Evolutionary conservation across 2,113 vertebrate genomes (phyloP), one percentile per base, ranked within the genome.

Genomic region (Smithornis capensis): DNA sequence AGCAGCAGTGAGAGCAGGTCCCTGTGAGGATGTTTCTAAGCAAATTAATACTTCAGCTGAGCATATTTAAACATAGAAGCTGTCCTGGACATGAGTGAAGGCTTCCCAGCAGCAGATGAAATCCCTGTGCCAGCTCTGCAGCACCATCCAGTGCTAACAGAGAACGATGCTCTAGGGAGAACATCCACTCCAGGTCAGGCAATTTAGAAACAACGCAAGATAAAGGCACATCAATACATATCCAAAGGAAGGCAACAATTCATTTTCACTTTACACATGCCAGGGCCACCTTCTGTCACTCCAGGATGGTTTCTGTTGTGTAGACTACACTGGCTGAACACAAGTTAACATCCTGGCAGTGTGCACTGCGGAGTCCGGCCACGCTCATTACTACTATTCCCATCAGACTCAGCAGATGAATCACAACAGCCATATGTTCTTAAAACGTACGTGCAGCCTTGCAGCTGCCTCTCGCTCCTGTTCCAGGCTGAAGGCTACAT

Each of bases 121-220:
- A 49, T 31, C 40, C 18, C 60, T 28, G 17, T 4, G 31, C 56
- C 42, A 37, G 87, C 67, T 63, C 92, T 44, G 68, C 5, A 14
- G 53, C 95, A 88, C 96, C 96, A 97, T 53, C 97, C 96, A 91
- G 91, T 6, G 95, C 85, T 40, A 21, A 28, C 23, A 29, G 15
- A 33, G 45, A 69, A 59, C 28, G 31, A 6, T 3, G 12, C 70
- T 55, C 52, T 4, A 1, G 25, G 49, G 77, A 90, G 63, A 84
- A 47, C n/a, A 49, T 1, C 38, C 40, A 6, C 2, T 4, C 23
- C 0, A 2, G 3, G 8, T 27, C 23, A 38, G 1, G 0, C 33
- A 25, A 7, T 57, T 77, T 17, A 37, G 29, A 42, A 49, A 45
- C 4, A 50, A 31, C 6, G 5, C 35, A 40, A 83, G 68, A 69